A percentile compares a stretch with the other conserved stretches of the same genome.
phyloP scores from a whole-genome alignment of 2,797 vertebrate species.

The Danio aesculapii region DNA sequence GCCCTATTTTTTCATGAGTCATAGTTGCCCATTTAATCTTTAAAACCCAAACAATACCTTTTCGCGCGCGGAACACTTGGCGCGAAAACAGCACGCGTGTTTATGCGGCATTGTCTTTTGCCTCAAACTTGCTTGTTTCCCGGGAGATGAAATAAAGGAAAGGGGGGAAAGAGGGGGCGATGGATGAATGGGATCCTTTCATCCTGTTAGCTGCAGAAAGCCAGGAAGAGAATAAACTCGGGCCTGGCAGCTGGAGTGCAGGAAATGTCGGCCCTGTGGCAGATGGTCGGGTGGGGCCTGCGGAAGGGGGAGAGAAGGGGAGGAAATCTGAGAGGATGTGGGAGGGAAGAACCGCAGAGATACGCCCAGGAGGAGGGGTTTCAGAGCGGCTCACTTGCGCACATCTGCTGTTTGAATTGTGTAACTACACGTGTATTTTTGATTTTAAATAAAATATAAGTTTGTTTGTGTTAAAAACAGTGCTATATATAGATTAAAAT shows the following conservation, averaged over 20 bases:
- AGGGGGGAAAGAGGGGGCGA: constrained; percentile 18
- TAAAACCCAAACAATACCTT: constrained; percentile 48
- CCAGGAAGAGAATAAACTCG: constrained; percentile 56
- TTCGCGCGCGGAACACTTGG: constrained; percentile 5
- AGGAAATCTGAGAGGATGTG: constrained; percentile 50
- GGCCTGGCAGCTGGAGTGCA: constrained; percentile 62
- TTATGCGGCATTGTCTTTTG: constrained; percentile 52
- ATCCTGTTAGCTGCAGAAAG: constrained; percentile 63
- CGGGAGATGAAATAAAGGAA: constrained; percentile 43
- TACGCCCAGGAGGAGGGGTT: constrained; percentile 51
- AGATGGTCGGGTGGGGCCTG: constrained; percentile 67
- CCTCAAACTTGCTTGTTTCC: constrained; percentile 51
- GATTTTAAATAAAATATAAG: background rate
- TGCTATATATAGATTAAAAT: background rate
- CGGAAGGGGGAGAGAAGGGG: constrained; percentile 54
- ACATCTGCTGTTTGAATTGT: constrained; percentile 64
- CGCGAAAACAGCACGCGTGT: constrained; percentile 28
- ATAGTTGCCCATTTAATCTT: constrained; percentile 63
- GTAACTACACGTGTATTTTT: constrained; percentile 56
- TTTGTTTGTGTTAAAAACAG: background rate
- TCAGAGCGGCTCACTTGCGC: constrained; percentile 66
- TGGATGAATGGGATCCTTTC: constrained; percentile 62
- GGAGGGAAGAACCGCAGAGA: constrained; percentile 42
- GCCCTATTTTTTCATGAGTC: background rate
- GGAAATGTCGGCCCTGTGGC: constrained; percentile 65